Evolutionary conservation across 2,797 vertebrate genomes (phyloP), one percentile per base, ranked within the genome.

Genomic region (Microctenopoma lineatum): DNA sequence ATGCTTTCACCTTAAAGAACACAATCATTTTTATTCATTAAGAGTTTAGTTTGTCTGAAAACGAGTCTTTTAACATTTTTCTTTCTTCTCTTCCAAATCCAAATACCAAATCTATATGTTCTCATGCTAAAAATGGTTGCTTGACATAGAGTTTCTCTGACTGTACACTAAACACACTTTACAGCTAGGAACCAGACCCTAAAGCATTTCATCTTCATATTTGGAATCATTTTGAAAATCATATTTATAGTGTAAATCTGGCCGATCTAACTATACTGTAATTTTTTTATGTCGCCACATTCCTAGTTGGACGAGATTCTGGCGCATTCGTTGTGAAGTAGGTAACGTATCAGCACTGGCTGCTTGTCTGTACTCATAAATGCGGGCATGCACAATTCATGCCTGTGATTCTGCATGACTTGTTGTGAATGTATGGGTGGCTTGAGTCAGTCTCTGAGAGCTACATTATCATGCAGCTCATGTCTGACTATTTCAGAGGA

Each of bases 351-450:
- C 21, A 2, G 3, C 45, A 41, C 65, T 45, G 67, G 29, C 46
- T 21, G 15, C 34, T 2, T 59, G 18, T 53, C 56, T 66, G 64
- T 70, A 50, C 42, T 34, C 57, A 16, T 51, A 15, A 44, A 27
- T 42, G 36, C 74, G 52, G 42, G 32, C n/a, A 45, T 63, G 21
- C n/a, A 15, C 41, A 26, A 68, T 77, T 76, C 32, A 61, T 38
- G 60, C 42, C 21, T 45, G 38, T 11, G 36, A 47, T 58, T 62
- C 56, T 74, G 45, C 41, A 60, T 13, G 1, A 34, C 48, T 25
- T 57, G 12, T 29, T 55, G 52, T 56, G 44, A 41, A 44, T 47
- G 39, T 75, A 59, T 73, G 73, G 66, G 62, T 14, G 47, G 32
- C 58, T 21, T 53, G 62, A 68, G 44, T 62, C 21, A 25, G 32